phyloP scores from a whole-genome alignment of 2,797 vertebrate genomes.

The Mionectes olivaceus region DNA sequence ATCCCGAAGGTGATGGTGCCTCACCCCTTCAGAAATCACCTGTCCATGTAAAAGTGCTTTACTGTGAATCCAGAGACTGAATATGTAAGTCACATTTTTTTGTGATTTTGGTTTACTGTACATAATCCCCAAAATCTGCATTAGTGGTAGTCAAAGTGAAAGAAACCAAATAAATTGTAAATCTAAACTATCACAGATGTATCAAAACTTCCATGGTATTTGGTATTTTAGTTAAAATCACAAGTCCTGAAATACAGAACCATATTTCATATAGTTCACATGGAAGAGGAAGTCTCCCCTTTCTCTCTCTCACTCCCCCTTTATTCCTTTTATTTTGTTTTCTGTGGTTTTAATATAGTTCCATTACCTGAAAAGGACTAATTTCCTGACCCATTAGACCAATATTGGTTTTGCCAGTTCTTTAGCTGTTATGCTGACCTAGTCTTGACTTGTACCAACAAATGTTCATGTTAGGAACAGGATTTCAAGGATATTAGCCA shows the following conservation, averaged over 20 bases:
- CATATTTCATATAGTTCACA: not conserved
- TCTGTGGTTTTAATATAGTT: slow-evolving; percentile 16
- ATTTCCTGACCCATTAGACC: slow-evolving; percentile 28
- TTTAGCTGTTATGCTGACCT: slow-evolving; percentile 3
- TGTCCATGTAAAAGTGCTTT: not conserved
- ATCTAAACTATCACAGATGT: not conserved
- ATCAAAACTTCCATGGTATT: not conserved
- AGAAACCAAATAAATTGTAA: not conserved
- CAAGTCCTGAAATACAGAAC: not conserved
- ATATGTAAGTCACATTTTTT: not conserved
- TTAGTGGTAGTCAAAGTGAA: not conserved
- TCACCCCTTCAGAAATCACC: not conserved
- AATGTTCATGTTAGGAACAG: not conserved
- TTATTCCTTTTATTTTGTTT: not conserved
- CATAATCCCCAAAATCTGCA: not conserved
- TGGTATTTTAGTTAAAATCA: not conserved
- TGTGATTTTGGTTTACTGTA: not conserved
- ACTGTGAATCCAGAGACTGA: not conserved
- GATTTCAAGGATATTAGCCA: not conserved
- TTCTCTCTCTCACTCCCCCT: not conserved
- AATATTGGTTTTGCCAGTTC: slow-evolving; percentile 16
- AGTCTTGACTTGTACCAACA: not conserved
- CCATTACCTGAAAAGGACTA: not conserved
- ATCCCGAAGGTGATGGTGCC: not conserved
- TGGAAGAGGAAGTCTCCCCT: not conserved